Base-by-base conservation (phyloP, 2,113 vertebrate genomes). In the Cottus gobio region DNA sequence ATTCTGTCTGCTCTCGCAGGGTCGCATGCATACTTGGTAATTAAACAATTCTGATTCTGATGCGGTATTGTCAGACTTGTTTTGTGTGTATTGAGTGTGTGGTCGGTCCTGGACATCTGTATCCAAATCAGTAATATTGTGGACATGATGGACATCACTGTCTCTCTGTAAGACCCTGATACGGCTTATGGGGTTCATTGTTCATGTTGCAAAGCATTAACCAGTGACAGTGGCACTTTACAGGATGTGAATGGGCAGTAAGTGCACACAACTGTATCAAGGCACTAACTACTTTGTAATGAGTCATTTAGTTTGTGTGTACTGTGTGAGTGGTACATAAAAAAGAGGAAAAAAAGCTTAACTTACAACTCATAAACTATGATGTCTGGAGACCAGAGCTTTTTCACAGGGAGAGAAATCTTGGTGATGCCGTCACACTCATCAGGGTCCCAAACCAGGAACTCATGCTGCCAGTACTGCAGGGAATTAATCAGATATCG, bases 311-410 rank as follows among this genome's bases (percentile, higher is more conserved):
- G 16, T 61, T 2, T 28, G 4, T 52, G 20, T 3, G 24, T 63
- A 16, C 7, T 15, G 13, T 0, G 4, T 36, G 11, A 34, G 3
- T 3, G 12, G 36, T 15, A 12, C 37, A 62, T 1, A 60, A 36
- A 57, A 24, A 24, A 24, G 50, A 58, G 0, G 3, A n/a, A 42
- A 9, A 6, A 34, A 16, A 56, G 31, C 28, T 39, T 18, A 46
- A 93, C 92, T 85, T 82, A 96, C 94, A 94, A 96, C 76, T 97
- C 96, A 77, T 94, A 80, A 13, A 96, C 88, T n/a, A 96, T 95
- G 88, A 95, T 96, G 79, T 96, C 95, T 8, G 95, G 95, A 64
- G 91, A 90, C 95, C 96, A 96, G 46, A 96, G 94, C 15, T 95
- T 67, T 68, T 85, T 93, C 13, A 95, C 95, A 0, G 94, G 94